Conservation (phyloP, 2,113 vertebrate genomes). For the Cyprinus carpio region DNA sequence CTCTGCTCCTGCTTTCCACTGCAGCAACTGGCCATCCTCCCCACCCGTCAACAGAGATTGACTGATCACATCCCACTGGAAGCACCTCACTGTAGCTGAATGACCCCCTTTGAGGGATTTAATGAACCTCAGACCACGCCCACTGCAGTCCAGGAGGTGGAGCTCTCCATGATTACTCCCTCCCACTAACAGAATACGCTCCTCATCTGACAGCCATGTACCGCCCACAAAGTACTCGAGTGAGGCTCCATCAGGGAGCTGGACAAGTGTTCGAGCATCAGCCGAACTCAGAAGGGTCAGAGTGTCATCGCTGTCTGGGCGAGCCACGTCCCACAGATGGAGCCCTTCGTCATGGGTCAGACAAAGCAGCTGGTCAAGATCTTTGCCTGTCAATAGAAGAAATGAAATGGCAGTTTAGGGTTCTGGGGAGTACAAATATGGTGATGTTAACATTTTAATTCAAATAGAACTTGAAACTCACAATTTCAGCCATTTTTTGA, state of each 20-base stretch:
- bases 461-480: neutral
- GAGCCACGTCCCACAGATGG: conserved; percentile 87
- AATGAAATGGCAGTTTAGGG: neutral
- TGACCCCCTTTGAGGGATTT: conserved; percentile 80
- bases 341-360: conserved; percentile 88
- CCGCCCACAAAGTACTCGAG: conserved; percentile 89
- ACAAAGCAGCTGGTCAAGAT: conserved; percentile 82
- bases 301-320: conserved; percentile 81
- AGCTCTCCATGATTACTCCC: conserved; percentile 79
- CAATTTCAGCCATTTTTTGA: too few relatives aligned
- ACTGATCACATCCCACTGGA: conserved; percentile 78
- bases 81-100: conserved; percentile 81
- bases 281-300: conserved; percentile 75
- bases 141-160: conserved; percentile 79
- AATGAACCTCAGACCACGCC: conserved; percentile 69
- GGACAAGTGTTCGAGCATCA: conserved; percentile 74
- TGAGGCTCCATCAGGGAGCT: conserved; percentile 16
- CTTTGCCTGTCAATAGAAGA: conserved; percentile 45
- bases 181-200: conserved; percentile 81
- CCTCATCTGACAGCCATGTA: conserved; percentile 78
- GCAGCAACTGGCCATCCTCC: conserved; percentile 89
- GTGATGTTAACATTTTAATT: neutral
- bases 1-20: conserved; percentile 83
- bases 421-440: neutral
- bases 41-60: conserved; percentile 86